phyloP scores from a whole-genome alignment of 2,113 vertebrate species.

The Thomomys bottae region DNA sequence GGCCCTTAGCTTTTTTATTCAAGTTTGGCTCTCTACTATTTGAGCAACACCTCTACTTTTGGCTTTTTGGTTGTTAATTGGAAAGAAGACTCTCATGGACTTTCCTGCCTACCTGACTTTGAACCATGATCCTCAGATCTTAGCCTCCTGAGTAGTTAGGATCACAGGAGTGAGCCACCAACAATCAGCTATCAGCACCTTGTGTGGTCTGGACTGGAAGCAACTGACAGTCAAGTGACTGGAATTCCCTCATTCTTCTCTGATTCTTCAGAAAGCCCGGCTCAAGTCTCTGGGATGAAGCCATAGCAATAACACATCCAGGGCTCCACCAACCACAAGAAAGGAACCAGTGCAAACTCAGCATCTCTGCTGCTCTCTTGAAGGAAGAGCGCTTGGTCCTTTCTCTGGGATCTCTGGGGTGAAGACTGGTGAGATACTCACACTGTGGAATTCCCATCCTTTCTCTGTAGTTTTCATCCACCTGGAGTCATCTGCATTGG shows the following conservation, averaged over 20 bases:
- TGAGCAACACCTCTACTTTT: too few relatives aligned
- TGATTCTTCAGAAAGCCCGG: constrained; percentile 2
- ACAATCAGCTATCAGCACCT: not conserved
- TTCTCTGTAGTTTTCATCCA: constrained; percentile 93
- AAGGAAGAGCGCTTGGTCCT: not conserved
- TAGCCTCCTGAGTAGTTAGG: too few relatives aligned
- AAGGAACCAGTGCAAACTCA: not conserved
- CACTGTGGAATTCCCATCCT: constrained; percentile 90
- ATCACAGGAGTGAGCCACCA: too few relatives aligned
- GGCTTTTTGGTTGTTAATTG: too few relatives aligned
- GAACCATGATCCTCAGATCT: too few relatives aligned
- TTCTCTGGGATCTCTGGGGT: not conserved
- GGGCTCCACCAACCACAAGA: not conserved
- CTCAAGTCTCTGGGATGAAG: not conserved
- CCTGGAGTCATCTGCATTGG: constrained; percentile 88
- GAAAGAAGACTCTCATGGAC: too few relatives aligned
- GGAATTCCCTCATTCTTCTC: not conserved
- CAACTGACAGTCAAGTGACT: not conserved
- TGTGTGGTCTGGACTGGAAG: not conserved
- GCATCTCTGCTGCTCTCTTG: not conserved
- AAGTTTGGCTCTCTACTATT: too few relatives aligned
- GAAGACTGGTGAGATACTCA: constrained; percentile 78
- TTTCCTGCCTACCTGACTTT: too few relatives aligned
- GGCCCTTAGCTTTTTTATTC: too few relatives aligned
- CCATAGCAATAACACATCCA: not conserved